These are phyloP conservation scores for Heliconius erato DNA, from an alignment of 2,888 invertebrate genomes.

Conservation along the genomic window DNA sequence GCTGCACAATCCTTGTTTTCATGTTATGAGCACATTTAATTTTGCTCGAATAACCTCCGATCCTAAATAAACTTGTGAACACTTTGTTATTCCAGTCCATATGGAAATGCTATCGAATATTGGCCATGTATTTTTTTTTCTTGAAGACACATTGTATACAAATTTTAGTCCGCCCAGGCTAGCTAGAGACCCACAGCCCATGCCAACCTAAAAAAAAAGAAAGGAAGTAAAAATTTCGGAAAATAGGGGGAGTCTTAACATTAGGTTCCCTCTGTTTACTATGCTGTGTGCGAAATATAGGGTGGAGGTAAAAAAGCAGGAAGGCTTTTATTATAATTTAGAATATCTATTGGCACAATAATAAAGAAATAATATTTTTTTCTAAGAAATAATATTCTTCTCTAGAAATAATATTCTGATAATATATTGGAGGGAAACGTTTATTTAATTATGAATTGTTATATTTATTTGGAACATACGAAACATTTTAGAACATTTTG, in stretches of 20 bases:
- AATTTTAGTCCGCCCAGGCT: background rate
- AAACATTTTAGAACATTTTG: slow-evolving; percentile 32
- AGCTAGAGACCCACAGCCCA: too few relatives aligned
- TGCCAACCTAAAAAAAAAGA: too few relatives aligned
- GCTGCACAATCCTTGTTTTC: slow-evolving; percentile 39
- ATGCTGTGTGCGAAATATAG: too few relatives aligned
- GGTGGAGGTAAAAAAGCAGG: too few relatives aligned
- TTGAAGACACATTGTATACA: background rate
- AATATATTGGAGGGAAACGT: background rate
- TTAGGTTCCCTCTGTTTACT: too few relatives aligned
- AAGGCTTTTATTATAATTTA: too few relatives aligned
- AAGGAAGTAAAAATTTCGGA: too few relatives aligned
- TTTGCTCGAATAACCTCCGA: slow-evolving; percentile 36
- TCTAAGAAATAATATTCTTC: too few relatives aligned
- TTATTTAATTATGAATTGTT: background rate
- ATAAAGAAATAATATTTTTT: too few relatives aligned
- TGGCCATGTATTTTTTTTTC: background rate
- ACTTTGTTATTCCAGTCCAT: slow-evolving; percentile 6
- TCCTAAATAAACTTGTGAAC: slow-evolving; percentile 40
- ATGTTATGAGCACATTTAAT: slow-evolving; percentile 38
- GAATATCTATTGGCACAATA: too few relatives aligned
- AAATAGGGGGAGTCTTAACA: too few relatives aligned
- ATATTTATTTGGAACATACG: background rate
- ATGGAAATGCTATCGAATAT: background rate
- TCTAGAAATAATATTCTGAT: too few relatives aligned